A percentile compares a stretch with the other conserved stretches of the same genome.
Evolutionary conservation across 2,113 vertebrate species (phyloP).

Genomic region (Ictidomys tridecemlineatus): DNA sequence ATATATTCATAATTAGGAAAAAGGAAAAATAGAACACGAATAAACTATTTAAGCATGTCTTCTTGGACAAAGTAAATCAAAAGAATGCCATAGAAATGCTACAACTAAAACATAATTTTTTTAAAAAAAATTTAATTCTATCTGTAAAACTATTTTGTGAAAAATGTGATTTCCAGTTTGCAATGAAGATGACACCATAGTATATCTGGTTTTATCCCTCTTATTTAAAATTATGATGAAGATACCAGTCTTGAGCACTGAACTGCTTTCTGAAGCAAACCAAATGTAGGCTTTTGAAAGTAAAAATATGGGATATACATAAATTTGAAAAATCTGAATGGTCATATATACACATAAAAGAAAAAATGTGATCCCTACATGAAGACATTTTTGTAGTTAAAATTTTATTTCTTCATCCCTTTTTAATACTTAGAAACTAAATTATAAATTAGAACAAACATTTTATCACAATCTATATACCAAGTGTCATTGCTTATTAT

Average conservation of each 20-base stretch:
- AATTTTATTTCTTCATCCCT: neutral
- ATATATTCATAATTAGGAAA: no score
- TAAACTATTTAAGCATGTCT: no score
- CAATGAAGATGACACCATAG: no score
- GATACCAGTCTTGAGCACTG: neutral
- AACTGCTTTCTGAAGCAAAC: neutral
- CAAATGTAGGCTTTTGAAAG: neutral
- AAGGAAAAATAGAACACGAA: no score
- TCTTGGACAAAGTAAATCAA: no score
- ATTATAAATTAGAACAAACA: neutral
- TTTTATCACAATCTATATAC: neutral
- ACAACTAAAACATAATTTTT: no score
- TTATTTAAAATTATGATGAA: neutral
- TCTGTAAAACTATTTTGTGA: neutral
- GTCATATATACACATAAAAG: neutral
- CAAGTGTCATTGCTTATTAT: neutral
- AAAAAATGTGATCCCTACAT: neutral
- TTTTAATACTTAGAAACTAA: conserved; percentile 17
- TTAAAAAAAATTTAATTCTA: neutral
- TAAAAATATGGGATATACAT: neutral
- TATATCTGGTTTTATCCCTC: neutral
- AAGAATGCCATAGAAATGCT: no score
- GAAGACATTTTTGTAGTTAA: neutral
- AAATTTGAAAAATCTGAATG: neutral
- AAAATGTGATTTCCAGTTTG: neutral